A percentile compares a stretch with the other conserved stretches of the same genome.
Evolutionary conservation across 92 coral and sea anemone species (phyloP).

Genomic region (Porites rus): DNA sequence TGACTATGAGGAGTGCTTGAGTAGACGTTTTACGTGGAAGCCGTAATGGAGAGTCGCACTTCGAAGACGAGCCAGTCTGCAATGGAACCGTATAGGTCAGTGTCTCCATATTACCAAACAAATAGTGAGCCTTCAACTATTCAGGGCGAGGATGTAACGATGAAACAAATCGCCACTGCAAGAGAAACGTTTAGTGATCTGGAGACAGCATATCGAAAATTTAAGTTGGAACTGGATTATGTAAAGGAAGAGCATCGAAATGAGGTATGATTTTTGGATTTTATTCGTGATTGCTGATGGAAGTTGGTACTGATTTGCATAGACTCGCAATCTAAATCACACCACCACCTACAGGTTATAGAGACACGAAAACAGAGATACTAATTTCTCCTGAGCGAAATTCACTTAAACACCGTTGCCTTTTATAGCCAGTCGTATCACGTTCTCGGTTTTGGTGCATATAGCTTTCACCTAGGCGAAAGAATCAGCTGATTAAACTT

Average conservation of each 20-base stretch:
- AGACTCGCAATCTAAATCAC: slow-evolving; percentile 25
- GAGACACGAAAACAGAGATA: slow-evolving; percentile 4
- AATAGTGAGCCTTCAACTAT: slow-evolving; percentile 19
- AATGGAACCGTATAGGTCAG: slow-evolving; percentile 39
- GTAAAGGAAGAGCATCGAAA: slow-evolving; percentile 92
- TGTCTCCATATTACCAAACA: slow-evolving; percentile 32
- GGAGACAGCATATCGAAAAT: slow-evolving; percentile 93
- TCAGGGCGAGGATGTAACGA: slow-evolving; percentile 76
- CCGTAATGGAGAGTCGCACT: slow-evolving; percentile 29
- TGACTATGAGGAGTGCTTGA: not conserved
- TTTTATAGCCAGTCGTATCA: not conserved
- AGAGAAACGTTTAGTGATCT: slow-evolving; percentile 94
- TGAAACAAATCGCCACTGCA: slow-evolving; percentile 91
- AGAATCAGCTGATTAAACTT: not conserved
- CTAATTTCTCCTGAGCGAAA: no score
- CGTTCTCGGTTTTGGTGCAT: not conserved
- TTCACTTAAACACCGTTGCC: not conserved
- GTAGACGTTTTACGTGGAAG: not conserved
- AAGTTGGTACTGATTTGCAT: slow-evolving; percentile 29
- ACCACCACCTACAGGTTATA: slow-evolving; percentile 9
- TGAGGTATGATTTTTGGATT: slow-evolving; percentile 76
- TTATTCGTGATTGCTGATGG: not conserved
- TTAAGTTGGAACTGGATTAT: slow-evolving; percentile 89
- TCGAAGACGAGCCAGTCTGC: slow-evolving; percentile 18
- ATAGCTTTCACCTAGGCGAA: not conserved